Conservation (phyloP, 1,140 invertebrate species). For the Drosophila micromelanica region DNA sequence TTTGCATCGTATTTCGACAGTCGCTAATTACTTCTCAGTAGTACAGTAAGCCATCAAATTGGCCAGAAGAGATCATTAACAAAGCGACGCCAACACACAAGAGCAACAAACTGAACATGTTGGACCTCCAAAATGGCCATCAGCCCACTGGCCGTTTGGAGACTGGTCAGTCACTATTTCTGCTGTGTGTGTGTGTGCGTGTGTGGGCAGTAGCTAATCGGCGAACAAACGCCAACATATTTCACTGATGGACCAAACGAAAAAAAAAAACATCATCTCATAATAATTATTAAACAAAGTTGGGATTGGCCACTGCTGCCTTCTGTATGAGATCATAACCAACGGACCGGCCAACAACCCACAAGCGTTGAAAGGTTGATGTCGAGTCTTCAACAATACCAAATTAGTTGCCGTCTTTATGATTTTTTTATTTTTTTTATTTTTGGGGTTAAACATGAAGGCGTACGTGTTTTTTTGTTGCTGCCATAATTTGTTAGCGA, state of each 20-base stretch:
- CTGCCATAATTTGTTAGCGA: constrained; percentile 41
- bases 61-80: constrained; percentile 34
- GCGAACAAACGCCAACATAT: constrained; percentile 42
- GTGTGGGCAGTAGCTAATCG: constrained; percentile 53
- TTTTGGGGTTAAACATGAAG: constrained; percentile 33
- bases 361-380: constrained; percentile 31
- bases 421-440: constrained; percentile 22
- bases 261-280: constrained; percentile 37
- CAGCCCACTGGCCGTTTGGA: neutral
- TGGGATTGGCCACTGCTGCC: constrained; percentile 44
- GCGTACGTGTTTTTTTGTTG: constrained; percentile 68
- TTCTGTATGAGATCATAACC: constrained; percentile 44
- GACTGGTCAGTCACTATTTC: constrained; percentile 2
- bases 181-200: constrained; percentile 1
- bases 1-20: constrained; percentile 1
- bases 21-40: constrained; percentile 27
- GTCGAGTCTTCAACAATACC: constrained; percentile 32
- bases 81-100: constrained; percentile 35
- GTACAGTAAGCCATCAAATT: constrained; percentile 33
- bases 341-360: constrained; percentile 35
- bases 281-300: constrained; percentile 56
- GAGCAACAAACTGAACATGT: constrained; percentile 8
- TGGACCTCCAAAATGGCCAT: constrained; percentile 42
- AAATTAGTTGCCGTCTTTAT: constrained; percentile 45
- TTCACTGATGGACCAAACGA: constrained; percentile 40